A percentile compares a stretch with the other conserved stretches of the same genome.
phyloP scores from a whole-genome alignment of 2,888 invertebrate genomes.

The Cataglyphis livida region DNA sequence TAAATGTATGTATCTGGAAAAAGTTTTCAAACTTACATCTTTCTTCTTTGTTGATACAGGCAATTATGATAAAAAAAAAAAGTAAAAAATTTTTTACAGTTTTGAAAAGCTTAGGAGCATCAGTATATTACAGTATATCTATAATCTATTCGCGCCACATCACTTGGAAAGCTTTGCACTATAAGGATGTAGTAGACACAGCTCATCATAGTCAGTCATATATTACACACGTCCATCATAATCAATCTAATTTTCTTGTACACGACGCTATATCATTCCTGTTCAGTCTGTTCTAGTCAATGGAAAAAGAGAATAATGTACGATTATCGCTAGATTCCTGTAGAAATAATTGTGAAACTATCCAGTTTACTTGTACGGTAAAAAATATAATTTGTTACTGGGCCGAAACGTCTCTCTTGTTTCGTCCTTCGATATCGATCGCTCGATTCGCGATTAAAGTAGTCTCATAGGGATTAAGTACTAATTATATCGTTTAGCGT shows the following conservation, averaged over 20 bases:
- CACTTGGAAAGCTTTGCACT: background rate
- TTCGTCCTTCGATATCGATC: constrained; percentile 23
- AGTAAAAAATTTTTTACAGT: background rate
- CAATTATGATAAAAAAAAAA: background rate
- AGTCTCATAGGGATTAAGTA: constrained; percentile 8
- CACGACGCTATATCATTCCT: background rate
- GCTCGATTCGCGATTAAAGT: constrained; percentile 5
- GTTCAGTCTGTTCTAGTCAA: background rate
- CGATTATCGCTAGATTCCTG: background rate
- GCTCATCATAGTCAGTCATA: background rate
- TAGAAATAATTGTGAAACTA: background rate
- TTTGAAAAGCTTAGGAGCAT: background rate
- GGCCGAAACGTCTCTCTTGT: background rate
- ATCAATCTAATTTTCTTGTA: constrained; percentile 18
- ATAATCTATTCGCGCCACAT: background rate
- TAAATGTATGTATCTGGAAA: background rate
- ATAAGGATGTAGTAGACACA: background rate
- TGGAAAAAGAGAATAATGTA: background rate
- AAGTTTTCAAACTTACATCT: background rate
- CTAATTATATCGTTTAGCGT: constrained; percentile 31
- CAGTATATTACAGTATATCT: background rate
- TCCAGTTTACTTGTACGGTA: background rate
- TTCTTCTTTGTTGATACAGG: background rate
- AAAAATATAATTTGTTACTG: background rate
- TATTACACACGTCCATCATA: background rate